Base-by-base conservation (phyloP, 1,140 invertebrate genomes). In the Lordiphosa mommai region DNA sequence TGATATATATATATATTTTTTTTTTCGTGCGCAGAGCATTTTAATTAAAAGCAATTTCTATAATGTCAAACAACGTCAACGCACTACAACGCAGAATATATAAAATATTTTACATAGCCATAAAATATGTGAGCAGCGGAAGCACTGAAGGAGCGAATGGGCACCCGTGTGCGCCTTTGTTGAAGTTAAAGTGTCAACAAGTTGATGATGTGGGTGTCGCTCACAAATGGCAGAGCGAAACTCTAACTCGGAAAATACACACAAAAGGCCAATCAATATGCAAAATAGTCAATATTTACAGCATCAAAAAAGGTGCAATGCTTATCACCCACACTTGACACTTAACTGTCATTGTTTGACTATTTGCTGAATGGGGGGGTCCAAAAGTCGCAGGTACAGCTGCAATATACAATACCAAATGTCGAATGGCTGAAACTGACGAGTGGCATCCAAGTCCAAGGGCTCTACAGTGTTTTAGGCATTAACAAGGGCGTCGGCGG, bases 31-130 rank as follows among this genome's bases (percentile, higher is more conserved):
- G 32, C 46, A 37, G 58, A 47, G 64, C 52, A 59, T 72, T 73
- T 80, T 80, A 80, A 80, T 80, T 73, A 80, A 80, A 77, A 80
- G 57, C 60, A 59, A 73, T 80, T 80, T 80, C 46, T 70, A 73
- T 51, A 73, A 61, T 73, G 74, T 71, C 72, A 74, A 76, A 70
- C 71, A 66, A 58, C 48, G 66, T 66, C 50, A 63, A 63, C 36
- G 66, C 38, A 49, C 40, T n/a, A n/a, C n/a, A 71, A 55, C 57
- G 66, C 30, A 30, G 48, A 30, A 40, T 53, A 40, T 53, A 74
- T 71, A 46, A 82, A 82, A 72, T 72, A 69, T 74, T 71, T 63
- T 71, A 53, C 74, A 67, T 60, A 60, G 60, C 38, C 41, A 51
- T 53, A 69, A 73, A 73, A 53, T 41, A 65, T 44, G 48, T 40